Evolutionary conservation across 2,113 vertebrate genomes (phyloP).

Genomic region (Halichoerus grypus): DNA sequence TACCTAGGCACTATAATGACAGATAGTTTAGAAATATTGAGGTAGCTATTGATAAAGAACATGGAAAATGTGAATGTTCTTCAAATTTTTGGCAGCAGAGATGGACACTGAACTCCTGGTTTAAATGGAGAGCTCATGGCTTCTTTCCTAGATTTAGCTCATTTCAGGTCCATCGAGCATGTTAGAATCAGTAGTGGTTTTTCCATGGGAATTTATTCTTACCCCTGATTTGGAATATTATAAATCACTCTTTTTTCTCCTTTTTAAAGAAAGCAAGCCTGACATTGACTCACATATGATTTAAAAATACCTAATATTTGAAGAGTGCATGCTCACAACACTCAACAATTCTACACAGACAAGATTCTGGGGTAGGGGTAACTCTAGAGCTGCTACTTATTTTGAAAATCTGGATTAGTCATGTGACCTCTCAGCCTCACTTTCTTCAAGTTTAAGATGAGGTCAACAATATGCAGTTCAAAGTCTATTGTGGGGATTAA

Average conservation of each 20-base stretch:
- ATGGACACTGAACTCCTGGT: slow-evolving; percentile 22
- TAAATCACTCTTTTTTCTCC: neutral
- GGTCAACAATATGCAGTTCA: too few species aligned
- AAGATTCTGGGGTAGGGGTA: neutral
- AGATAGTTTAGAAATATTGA: slow-evolving; percentile 61
- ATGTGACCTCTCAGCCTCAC: neutral
- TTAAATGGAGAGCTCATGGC: slow-evolving; percentile 21
- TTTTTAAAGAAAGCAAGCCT: slow-evolving; percentile 59
- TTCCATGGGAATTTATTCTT: neutral
- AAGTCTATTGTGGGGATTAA: neutral
- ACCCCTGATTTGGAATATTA: neutral
- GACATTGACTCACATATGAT: neutral
- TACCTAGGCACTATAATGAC: slow-evolving; percentile 28
- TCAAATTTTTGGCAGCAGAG: slow-evolving; percentile 55
- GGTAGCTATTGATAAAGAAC: slow-evolving; percentile 48
- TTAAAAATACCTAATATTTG: neutral
- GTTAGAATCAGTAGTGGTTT: neutral
- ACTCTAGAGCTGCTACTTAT: neutral
- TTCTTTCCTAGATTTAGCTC: neutral
- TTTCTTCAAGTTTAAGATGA: neutral
- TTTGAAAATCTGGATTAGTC: neutral
- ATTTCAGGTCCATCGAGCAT: neutral
- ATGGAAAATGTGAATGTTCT: slow-evolving; percentile 60
- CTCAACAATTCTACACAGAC: neutral
- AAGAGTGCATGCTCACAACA: neutral